These are phyloP conservation scores for Acanthiza pusilla DNA, from an alignment of 2,797 vertebrate species.

Conservation along the genomic window DNA sequence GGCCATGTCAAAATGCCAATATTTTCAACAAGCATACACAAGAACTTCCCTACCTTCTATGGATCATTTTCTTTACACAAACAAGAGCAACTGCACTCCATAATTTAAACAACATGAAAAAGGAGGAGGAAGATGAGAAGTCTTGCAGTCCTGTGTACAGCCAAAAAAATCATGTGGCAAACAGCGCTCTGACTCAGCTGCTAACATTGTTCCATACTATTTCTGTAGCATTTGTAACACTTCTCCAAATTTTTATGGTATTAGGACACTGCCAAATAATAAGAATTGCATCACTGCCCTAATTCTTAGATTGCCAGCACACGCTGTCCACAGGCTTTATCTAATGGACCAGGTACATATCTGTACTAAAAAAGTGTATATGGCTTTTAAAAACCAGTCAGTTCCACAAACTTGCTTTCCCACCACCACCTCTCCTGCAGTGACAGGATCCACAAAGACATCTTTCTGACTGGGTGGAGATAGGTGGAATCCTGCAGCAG, in stretches of 20 bases:
- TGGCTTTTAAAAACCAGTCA: not conserved
- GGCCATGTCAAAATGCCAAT: slow-evolving; percentile 18
- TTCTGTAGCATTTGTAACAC: slow-evolving; percentile 55
- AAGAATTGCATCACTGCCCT: not conserved
- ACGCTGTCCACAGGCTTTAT: not conserved
- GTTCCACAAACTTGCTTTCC: not conserved
- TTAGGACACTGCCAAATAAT: slow-evolving; percentile 13
- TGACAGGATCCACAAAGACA: not conserved
- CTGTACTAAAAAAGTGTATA: not conserved
- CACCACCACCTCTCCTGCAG: not conserved
- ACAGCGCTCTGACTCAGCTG: slow-evolving; percentile 53
- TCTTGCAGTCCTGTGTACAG: not conserved
- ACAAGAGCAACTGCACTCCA: slow-evolving; percentile 41
- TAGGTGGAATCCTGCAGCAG: slow-evolving; percentile 22
- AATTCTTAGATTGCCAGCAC: not conserved
- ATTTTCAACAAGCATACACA: slow-evolving; percentile 20
- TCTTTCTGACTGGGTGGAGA: slow-evolving; percentile 3
- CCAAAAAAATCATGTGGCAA: slow-evolving; percentile 41
- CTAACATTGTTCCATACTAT: slow-evolving; percentile 43
- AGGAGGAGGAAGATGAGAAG: slow-evolving; percentile 32
- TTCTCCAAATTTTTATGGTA: slow-evolving; percentile 23
- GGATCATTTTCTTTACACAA: slow-evolving; percentile 41
- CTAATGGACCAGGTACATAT: not conserved
- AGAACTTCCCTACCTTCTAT: slow-evolving; percentile 25
- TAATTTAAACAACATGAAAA: slow-evolving; percentile 42